These are phyloP conservation scores for Corythoichthys intestinalis DNA, from an alignment of 2,113 vertebrate species.

Conservation along the genomic window DNA sequence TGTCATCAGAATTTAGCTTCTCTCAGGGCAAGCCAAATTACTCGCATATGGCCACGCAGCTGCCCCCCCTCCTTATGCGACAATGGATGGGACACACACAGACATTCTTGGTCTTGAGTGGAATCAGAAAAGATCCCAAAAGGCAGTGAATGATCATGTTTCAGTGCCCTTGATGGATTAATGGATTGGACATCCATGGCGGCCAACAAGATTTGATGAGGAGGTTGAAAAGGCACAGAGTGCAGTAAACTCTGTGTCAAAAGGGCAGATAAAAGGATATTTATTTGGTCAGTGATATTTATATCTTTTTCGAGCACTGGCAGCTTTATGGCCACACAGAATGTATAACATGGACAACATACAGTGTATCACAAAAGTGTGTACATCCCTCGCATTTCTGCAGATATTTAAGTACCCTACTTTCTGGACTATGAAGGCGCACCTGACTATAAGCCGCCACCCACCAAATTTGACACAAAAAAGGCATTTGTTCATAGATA, in stretches of 20 bases:
- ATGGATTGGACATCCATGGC: neutral
- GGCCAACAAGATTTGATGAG: neutral
- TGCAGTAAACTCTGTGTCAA: conserved; percentile 15
- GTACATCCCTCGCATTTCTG: no score
- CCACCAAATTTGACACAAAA: no score
- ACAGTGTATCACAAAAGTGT: no score
- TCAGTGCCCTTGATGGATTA: neutral
- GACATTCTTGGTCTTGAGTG: neutral
- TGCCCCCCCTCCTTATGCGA: conserved; percentile 35
- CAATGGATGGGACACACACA: conserved; percentile 9
- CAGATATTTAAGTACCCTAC: no score
- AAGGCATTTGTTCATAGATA: no score
- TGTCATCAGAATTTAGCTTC: conserved; percentile 73
- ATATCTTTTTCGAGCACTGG: conserved; percentile 3
- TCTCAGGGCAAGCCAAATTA: conserved; percentile 64
- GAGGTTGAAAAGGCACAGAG: conserved; percentile 14
- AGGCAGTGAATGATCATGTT: neutral
- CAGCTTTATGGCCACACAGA: conserved; percentile 24
- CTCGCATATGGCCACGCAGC: conserved; percentile 68
- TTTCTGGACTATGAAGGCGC: no score
- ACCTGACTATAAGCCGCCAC: no score
- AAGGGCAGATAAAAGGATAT: conserved; percentile 36
- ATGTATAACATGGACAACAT: conserved; percentile 1
- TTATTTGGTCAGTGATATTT: conserved; percentile 23
- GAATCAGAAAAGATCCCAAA: neutral